phyloP scores from a whole-genome alignment of 1,140 invertebrate genomes.

The Pseudoatta argentina region DNA sequence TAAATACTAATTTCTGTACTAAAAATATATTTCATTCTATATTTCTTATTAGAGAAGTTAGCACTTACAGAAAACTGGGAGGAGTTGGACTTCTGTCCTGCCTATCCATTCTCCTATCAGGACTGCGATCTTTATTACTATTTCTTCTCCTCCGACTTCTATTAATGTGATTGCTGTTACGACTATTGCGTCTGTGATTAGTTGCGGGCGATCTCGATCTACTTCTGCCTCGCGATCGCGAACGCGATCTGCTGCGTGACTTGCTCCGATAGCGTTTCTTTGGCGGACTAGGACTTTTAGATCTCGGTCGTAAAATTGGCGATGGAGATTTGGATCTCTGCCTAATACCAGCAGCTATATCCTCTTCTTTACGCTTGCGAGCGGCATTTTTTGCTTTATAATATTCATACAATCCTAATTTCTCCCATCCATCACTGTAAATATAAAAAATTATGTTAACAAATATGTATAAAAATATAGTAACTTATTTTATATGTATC shows the following conservation, averaged over 20 bases:
- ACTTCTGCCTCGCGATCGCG: constrained; percentile 86
- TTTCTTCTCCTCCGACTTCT: constrained; percentile 83
- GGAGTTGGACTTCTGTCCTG: constrained; percentile 91
- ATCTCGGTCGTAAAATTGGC: constrained; percentile 89
- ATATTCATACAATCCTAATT: constrained; percentile 98
- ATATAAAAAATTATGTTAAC: constrained; percentile 4
- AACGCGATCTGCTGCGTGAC: constrained; percentile 86
- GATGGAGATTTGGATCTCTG: constrained; percentile 91
- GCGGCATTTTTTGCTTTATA: constrained; percentile 98
- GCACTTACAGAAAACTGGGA: constrained; percentile 92
- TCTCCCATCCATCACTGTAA: constrained; percentile 98
- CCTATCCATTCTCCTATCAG: constrained; percentile 82
- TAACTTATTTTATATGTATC: background rate
- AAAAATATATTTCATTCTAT: background rate
- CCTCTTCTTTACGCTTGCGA: constrained; percentile 95
- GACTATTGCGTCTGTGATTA: constrained; percentile 81
- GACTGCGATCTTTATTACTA: constrained; percentile 83
- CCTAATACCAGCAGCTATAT: constrained; percentile 90
- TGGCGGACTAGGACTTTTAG: constrained; percentile 91
- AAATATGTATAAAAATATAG: constrained; percentile 7
- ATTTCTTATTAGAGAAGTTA: background rate
- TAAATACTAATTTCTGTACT: background rate
- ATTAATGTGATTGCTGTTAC: constrained; percentile 78
- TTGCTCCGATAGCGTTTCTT: constrained; percentile 91
- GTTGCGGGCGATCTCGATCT: constrained; percentile 87